A percentile compares a stretch with the other conserved stretches of the same genome.
These are phyloP conservation scores for Stichodactyla helianthus DNA, from an alignment of 64 coral and sea anemone species.

Conservation along the genomic window DNA sequence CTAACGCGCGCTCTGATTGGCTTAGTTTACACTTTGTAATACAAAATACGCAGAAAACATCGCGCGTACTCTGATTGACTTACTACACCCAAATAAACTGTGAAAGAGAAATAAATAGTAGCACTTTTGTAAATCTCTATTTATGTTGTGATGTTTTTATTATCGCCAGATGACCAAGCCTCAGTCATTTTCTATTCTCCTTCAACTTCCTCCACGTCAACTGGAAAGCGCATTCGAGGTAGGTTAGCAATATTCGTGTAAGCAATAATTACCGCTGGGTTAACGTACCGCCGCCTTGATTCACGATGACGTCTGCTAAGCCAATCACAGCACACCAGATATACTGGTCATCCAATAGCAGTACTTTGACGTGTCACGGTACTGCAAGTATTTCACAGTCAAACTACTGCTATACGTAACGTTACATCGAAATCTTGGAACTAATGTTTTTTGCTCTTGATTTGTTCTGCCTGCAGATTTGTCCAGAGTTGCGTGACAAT, in stretches of 20 bases:
- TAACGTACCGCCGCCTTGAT: background rate
- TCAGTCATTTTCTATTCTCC: conserved; percentile 90
- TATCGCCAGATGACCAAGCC: conserved; percentile 96
- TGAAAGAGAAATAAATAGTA: too few species aligned
- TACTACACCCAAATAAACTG: background rate
- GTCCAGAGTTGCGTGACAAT: conserved; percentile 82
- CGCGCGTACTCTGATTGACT: background rate
- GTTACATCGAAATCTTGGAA: too few species aligned
- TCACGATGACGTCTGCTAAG: background rate
- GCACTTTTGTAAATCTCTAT: background rate
- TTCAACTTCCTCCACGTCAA: conserved; percentile 91
- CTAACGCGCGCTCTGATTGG: background rate
- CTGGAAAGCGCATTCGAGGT: conserved; percentile 99
- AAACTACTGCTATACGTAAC: too few species aligned
- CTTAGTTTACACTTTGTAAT: too few species aligned
- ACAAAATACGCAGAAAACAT: background rate
- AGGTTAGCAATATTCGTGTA: background rate
- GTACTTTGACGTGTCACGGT: too few species aligned
- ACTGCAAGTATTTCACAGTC: too few species aligned
- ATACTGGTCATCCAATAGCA: too few species aligned
- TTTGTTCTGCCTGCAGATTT: conserved; percentile 46
- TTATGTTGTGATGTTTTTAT: conserved; percentile 14
- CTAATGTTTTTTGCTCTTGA: background rate
- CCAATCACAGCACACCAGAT: too few species aligned
- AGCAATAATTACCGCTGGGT: too few species aligned